phyloP scores from a whole-genome alignment of 1,140 invertebrate species.

The Drosophila burlai region DNA sequence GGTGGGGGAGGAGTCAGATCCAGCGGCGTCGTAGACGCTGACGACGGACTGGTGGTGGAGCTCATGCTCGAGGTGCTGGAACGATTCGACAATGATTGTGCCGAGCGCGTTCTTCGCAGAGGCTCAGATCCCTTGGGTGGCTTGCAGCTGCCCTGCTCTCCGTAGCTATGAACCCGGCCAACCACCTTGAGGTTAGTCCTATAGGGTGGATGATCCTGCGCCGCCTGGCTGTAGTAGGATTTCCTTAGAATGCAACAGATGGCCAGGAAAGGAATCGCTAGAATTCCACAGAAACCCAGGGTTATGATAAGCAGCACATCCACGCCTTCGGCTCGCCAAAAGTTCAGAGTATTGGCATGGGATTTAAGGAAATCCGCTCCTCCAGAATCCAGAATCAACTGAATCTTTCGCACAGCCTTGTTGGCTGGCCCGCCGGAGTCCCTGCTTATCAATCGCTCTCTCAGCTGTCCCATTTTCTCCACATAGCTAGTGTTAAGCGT shows the following conservation, averaged over 20 bases:
- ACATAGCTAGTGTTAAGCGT: slow-evolving; percentile 65
- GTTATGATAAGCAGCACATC: slow-evolving; percentile 84
- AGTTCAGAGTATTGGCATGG: slow-evolving; percentile 81
- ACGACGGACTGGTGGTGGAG: slow-evolving; percentile 59
- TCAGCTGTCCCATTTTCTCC: slow-evolving; percentile 78
- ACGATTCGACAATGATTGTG: slow-evolving; percentile 64
- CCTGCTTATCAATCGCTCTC: slow-evolving; percentile 67
- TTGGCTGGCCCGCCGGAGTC: slow-evolving; percentile 55
- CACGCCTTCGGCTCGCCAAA: slow-evolving; percentile 84
- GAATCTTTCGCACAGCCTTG: slow-evolving; percentile 86
- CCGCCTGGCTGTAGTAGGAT: slow-evolving; percentile 71
- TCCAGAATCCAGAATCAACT: slow-evolving; percentile 86
- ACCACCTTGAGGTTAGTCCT: slow-evolving; percentile 50
- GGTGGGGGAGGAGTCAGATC: slow-evolving; percentile 60
- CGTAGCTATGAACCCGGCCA: slow-evolving; percentile 63
- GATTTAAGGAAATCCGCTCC: slow-evolving; percentile 85
- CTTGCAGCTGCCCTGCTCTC: slow-evolving; percentile 47
- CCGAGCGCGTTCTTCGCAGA: slow-evolving; percentile 59
- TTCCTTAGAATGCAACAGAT: slow-evolving; percentile 73
- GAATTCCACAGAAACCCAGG: slow-evolving; percentile 65
- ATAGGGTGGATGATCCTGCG: slow-evolving; percentile 45
- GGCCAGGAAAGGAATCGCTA: slow-evolving; percentile 72
- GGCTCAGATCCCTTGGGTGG: slow-evolving; percentile 37
- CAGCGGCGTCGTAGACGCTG: slow-evolving; percentile 58
- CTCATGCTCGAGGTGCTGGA: slow-evolving; percentile 66